Conservation (phyloP, 1,140 invertebrate species). For the Nebria ingens region DNA sequence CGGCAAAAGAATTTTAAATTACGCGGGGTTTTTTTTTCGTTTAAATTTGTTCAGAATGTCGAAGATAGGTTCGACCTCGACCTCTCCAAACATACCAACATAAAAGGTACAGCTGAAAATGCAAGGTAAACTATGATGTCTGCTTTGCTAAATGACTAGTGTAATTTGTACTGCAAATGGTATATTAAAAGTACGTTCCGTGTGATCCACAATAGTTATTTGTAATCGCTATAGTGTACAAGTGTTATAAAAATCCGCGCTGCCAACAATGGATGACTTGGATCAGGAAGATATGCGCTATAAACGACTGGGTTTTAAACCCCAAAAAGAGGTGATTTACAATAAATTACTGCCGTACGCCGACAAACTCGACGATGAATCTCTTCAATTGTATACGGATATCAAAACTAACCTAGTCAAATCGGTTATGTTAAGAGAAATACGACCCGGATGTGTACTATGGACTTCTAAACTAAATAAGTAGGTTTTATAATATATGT, state of each 20-base stretch:
- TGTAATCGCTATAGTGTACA: neutral
- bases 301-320: constrained; percentile 29
- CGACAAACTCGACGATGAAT: constrained; percentile 52
- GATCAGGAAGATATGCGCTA: constrained; percentile 20
- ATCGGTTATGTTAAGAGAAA: constrained; percentile 53
- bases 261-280: constrained; percentile 17
- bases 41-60: too few species aligned
- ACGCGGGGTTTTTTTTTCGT: too few species aligned
- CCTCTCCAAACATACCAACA: too few species aligned
- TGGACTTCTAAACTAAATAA: constrained; percentile 52
- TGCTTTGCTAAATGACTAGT: constrained; percentile 24
- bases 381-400: constrained; percentile 43
- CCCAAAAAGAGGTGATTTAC: constrained; percentile 53
- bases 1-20: too few species aligned
- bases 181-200: constrained; percentile 15
- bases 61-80: too few species aligned
- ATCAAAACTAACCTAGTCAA: constrained; percentile 60
- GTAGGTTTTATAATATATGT: constrained; percentile 43
- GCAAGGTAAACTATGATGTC: constrained; percentile 21
- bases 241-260: neutral
- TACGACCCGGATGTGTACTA: constrained; percentile 51
- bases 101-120: too few species aligned
- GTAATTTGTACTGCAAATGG: too few species aligned
- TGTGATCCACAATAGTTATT: too few species aligned
- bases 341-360: constrained; percentile 59